Evolutionary conservation across 2,113 vertebrate genomes (phyloP).

Genomic region (Pomatostomus ruficeps): DNA sequence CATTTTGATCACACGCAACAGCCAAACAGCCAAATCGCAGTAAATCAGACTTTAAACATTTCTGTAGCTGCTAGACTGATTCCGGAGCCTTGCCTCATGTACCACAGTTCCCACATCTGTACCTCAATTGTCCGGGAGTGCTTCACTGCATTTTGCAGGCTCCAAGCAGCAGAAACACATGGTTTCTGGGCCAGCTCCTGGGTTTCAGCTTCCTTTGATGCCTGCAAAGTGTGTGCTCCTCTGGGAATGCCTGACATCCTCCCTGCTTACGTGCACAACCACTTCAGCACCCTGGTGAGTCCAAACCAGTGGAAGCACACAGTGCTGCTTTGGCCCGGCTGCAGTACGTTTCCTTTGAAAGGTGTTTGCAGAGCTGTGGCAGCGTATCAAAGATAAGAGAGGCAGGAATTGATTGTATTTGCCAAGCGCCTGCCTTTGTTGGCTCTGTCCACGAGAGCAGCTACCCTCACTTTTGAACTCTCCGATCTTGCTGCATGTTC

Average conservation of each 20-base stretch:
- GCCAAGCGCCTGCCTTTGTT: slow-evolving; percentile 17
- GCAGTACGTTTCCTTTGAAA: slow-evolving; percentile 28
- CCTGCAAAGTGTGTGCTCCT: not conserved
- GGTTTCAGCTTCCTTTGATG: not conserved
- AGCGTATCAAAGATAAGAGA: slow-evolving; percentile 46
- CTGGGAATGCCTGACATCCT: not conserved
- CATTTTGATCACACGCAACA: slow-evolving; percentile 28
- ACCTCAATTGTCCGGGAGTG: not conserved
- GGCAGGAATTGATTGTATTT: slow-evolving; percentile 30
- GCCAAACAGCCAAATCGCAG: not conserved
- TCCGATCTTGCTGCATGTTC: not conserved
- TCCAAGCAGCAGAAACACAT: not conserved
- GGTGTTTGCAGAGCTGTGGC: slow-evolving; percentile 47
- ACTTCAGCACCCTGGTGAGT: not conserved
- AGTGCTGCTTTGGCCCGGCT: not conserved
- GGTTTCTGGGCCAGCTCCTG: not conserved
- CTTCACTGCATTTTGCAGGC: not conserved
- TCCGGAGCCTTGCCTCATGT: not conserved
- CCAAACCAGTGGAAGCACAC: slow-evolving; percentile 2
- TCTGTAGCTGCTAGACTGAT: not conserved
- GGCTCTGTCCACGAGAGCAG: not conserved
- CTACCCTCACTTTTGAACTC: slow-evolving; percentile 28
- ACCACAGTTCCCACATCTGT: not conserved
- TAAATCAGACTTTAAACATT: slow-evolving; percentile 20
- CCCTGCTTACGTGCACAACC: not conserved